These are phyloP conservation scores for Muschampia plurimacula DNA, from an alignment of 2,888 invertebrate species.

Conservation along the genomic window DNA sequence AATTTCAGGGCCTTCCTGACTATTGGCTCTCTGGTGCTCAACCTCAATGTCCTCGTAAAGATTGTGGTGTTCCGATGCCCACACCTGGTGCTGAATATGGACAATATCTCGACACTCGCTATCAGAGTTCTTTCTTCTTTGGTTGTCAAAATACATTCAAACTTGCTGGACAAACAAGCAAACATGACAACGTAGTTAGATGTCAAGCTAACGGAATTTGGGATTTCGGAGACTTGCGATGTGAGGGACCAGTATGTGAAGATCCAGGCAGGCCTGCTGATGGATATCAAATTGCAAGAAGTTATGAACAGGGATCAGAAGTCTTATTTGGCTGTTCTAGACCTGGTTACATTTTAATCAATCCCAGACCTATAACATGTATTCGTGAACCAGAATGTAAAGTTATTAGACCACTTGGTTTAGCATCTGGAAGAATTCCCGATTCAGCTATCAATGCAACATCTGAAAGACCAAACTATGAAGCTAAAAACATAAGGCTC, in stretches of 20 bases:
- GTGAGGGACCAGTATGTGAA: constrained; percentile 98
- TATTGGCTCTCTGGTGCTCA: constrained; percentile 95
- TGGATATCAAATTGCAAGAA: constrained; percentile 93
- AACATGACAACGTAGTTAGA: constrained; percentile 95
- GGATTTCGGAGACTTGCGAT: constrained; percentile 98
- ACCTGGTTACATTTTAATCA: constrained; percentile 96
- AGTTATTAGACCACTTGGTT: constrained; percentile 95
- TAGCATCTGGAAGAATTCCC: constrained; percentile 96
- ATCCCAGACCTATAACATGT: constrained; percentile 95
- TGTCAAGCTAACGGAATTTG: constrained; percentile 97
- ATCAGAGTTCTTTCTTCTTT: constrained; percentile 97
- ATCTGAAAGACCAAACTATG: constrained; percentile 96
- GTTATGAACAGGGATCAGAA: constrained; percentile 95
- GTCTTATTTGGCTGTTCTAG: constrained; percentile 95
- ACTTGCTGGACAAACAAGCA: constrained; percentile 95
- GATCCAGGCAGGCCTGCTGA: constrained; percentile 98
- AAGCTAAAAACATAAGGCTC: constrained; percentile 94
- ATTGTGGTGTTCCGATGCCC: constrained; percentile 96
- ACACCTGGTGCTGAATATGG: constrained; percentile 98
- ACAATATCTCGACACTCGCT: constrained; percentile 94
- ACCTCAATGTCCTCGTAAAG: constrained; percentile 94
- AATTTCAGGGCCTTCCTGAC: constrained; percentile 90
- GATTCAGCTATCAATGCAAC: constrained; percentile 98
- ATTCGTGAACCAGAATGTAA: constrained; percentile 97
- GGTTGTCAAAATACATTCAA: constrained; percentile 98